Evolutionary conservation across 1,140 invertebrate species (phyloP).

Genomic region (Drosophila nasuta): DNA sequence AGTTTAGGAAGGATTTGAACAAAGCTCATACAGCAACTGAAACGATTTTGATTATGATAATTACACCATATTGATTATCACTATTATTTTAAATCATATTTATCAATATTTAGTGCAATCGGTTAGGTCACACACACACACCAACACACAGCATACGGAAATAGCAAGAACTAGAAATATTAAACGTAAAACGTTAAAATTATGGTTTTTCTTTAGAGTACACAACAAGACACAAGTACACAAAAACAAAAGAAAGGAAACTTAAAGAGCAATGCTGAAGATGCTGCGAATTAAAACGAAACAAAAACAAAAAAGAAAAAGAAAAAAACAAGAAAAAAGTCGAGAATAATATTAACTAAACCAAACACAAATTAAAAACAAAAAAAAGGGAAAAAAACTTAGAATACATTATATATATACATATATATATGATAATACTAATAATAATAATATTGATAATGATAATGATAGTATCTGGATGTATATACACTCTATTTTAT

Average conservation of each 20-base stretch:
- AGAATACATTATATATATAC: slow-evolving; percentile 16
- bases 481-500: slow-evolving; percentile 26
- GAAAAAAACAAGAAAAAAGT: slow-evolving; percentile 16
- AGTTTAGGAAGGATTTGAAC: slow-evolving; percentile 15
- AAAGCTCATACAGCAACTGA: slow-evolving; percentile 19
- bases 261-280: slow-evolving; percentile 24
- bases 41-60: not conserved
- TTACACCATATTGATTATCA: slow-evolving; percentile 17
- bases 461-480: not conserved
- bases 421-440: too few relatives aligned
- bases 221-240: slow-evolving; percentile 22
- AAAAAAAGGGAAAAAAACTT: slow-evolving; percentile 6
- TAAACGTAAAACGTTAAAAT: slow-evolving; percentile 42
- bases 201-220: slow-evolving; percentile 41
- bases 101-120: slow-evolving; percentile 42
- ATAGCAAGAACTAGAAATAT: slow-evolving; percentile 21
- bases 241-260: slow-evolving; percentile 1
- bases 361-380: slow-evolving; percentile 7
- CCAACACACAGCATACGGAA: slow-evolving; percentile 11
- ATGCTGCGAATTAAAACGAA: slow-evolving; percentile 33
- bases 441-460: too few relatives aligned
- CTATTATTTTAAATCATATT: slow-evolving; percentile 19
- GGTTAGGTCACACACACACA: slow-evolving; percentile 28
- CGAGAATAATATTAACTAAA: slow-evolving; percentile 4
- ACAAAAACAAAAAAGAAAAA: slow-evolving; percentile 18